These are phyloP conservation scores for Gymnosoma rotundatum DNA, from an alignment of 2,888 invertebrate genomes.

Conservation along the genomic window DNA sequence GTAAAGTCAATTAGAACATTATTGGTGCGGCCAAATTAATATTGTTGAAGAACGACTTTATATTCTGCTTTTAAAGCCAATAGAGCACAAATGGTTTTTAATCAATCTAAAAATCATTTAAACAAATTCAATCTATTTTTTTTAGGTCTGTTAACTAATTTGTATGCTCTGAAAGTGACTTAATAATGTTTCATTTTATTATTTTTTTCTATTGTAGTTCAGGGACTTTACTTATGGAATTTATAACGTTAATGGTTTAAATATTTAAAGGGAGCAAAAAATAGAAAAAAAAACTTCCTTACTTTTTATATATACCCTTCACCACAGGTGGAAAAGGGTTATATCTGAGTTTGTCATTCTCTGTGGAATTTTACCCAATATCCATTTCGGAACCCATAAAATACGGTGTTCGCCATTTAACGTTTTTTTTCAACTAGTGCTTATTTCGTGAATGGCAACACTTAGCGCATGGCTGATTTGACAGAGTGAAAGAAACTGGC, in stretches of 20 bases:
- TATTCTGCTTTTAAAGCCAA: conserved; percentile 9
- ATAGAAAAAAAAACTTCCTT: not conserved
- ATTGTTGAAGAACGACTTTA: not conserved
- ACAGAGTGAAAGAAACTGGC: no score
- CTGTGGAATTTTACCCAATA: no score
- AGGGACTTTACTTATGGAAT: not conserved
- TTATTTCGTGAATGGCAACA: no score
- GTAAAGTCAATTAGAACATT: conserved; percentile 52
- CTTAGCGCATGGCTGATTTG: no score
- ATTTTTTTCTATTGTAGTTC: not conserved
- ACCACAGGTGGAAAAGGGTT: no score
- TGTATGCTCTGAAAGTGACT: conserved; percentile 26
- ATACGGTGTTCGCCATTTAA: no score
- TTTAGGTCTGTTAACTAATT: conserved; percentile 17
- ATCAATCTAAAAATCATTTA: conserved; percentile 6
- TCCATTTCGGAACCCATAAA: no score
- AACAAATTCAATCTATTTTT: conserved; percentile 4
- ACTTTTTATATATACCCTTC: no score
- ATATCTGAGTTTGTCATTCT: no score
- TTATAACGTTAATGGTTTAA: conserved; percentile 1
- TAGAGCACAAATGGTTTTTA: not conserved
- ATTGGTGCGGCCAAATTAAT: not conserved
- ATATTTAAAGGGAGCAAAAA: not conserved
- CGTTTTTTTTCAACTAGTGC: no score
- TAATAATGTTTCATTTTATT: conserved; percentile 6